These are phyloP conservation scores for Andrena dorsata DNA, from an alignment of 2,888 invertebrate species.

Conservation along the genomic window DNA sequence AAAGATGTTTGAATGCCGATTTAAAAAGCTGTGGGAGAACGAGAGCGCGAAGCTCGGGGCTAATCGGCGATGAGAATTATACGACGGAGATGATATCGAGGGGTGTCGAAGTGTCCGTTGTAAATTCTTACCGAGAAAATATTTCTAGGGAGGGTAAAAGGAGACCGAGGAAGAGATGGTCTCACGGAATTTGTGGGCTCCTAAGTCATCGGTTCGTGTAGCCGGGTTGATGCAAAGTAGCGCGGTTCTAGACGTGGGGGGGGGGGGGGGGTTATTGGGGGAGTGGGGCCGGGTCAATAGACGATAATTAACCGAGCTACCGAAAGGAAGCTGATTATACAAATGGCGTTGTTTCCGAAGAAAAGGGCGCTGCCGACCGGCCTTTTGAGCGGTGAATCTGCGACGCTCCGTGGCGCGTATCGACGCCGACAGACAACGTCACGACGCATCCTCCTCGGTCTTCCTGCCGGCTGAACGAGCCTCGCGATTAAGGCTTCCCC, in stretches of 20 bases:
- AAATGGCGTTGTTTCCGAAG: conserved; percentile 52
- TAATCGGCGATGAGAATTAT: neutral
- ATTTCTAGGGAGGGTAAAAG: neutral
- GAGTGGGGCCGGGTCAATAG: conserved; percentile 37
- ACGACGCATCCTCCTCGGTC: conserved; percentile 70
- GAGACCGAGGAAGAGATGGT: neutral
- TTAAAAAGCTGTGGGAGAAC: neutral
- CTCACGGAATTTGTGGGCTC: neutral
- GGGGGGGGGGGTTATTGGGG: neutral
- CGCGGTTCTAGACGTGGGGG: neutral
- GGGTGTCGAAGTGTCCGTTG: neutral
- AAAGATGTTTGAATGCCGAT: neutral
- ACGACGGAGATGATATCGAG: neutral
- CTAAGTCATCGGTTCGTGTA: neutral
- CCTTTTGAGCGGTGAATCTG: conserved; percentile 75
- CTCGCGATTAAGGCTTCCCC: conserved; percentile 28
- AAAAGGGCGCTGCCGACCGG: conserved; percentile 57
- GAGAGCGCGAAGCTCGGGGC: neutral
- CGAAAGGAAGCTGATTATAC: conserved; percentile 56
- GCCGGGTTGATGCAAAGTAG: conserved; percentile 6
- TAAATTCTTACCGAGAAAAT: neutral
- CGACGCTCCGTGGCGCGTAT: conserved; percentile 81
- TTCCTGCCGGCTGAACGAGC: conserved; percentile 40
- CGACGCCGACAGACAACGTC: conserved; percentile 79
- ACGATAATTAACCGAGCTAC: conserved; percentile 60